These are phyloP conservation scores for Drosophila recens DNA, from an alignment of 2,888 invertebrate genomes.

Conservation along the genomic window DNA sequence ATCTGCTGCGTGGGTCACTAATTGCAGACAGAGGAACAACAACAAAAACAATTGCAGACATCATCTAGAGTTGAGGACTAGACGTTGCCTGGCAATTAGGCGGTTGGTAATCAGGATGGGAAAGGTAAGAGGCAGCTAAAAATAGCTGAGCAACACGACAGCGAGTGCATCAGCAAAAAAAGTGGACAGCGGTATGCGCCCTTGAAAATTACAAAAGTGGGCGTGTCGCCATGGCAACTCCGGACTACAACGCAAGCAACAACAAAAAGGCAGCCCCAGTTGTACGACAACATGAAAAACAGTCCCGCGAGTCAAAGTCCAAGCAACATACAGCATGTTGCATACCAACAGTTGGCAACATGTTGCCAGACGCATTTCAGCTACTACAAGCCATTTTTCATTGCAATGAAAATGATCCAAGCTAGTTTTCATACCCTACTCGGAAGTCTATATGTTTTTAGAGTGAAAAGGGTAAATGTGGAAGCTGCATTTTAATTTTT, in stretches of 20 bases:
- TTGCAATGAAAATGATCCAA: constrained; percentile 28
- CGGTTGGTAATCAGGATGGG: constrained; percentile 15
- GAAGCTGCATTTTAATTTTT: neutral
- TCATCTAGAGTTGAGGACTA: constrained; percentile 6
- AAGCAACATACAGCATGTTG: constrained; percentile 34
- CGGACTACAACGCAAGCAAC: constrained; percentile 20
- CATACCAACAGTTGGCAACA: constrained; percentile 24
- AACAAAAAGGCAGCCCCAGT: constrained; percentile 38
- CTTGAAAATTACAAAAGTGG: constrained; percentile 64
- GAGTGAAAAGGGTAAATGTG: neutral
- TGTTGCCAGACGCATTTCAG: constrained; percentile 52
- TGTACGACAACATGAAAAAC: constrained; percentile 23
- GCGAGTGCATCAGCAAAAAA: constrained; percentile 19
- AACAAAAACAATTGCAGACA: constrained; percentile 34
- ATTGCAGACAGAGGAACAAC: constrained; percentile 29
- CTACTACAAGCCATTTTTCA: constrained; percentile 20
- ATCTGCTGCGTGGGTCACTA: constrained; percentile 47
- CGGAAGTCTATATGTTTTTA: neutral
- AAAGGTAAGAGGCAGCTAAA: constrained; percentile 25
- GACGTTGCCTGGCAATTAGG: constrained; percentile 47
- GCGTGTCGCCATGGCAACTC: constrained; percentile 70
- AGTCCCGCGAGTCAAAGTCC: constrained; percentile 34
- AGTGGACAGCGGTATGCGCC: constrained; percentile 48
- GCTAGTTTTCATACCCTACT: constrained; percentile 26
- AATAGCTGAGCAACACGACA: constrained; percentile 45